Conservation (phyloP, 2,113 vertebrate species). For the Nothoprocta perdicaria region DNA sequence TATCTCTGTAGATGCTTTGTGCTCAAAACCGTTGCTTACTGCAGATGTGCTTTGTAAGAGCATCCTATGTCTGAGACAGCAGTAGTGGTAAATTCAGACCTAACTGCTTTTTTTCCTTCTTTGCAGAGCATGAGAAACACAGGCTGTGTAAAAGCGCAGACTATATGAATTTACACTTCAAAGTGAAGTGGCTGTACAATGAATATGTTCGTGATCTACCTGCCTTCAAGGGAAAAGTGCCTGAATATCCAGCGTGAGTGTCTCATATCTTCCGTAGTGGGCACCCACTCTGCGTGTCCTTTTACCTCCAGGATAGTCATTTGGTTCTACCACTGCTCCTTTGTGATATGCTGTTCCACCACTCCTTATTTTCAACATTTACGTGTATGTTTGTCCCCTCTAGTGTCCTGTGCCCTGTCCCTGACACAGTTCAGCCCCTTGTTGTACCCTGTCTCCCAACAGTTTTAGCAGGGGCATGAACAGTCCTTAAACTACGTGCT, state of each 20-base stretch:
- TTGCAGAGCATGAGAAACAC: slow-evolving; percentile 93
- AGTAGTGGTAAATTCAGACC: not conserved
- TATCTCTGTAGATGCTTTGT: not conserved
- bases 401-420: not conserved
- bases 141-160: slow-evolving; percentile 95
- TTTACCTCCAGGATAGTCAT: not conserved
- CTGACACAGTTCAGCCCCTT: not conserved
- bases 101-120: not conserved
- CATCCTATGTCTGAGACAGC: not conserved
- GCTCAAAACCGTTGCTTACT: not conserved
- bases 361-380: not conserved
- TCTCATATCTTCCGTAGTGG: not conserved
- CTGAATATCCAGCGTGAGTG: slow-evolving; percentile 95
- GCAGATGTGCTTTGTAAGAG: not conserved
- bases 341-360: not conserved
- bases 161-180: slow-evolving; percentile 99
- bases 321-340: not conserved
- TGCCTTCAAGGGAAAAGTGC: slow-evolving; percentile 84
- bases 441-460: not conserved
- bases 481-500: not conserved
- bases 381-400: not conserved
- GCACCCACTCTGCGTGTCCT: not conserved
- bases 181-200: slow-evolving; percentile 98
- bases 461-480: not conserved
- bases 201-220: slow-evolving; percentile 93